Base-by-base conservation (phyloP, 2,888 invertebrate species). In the Bellardia pandia region DNA sequence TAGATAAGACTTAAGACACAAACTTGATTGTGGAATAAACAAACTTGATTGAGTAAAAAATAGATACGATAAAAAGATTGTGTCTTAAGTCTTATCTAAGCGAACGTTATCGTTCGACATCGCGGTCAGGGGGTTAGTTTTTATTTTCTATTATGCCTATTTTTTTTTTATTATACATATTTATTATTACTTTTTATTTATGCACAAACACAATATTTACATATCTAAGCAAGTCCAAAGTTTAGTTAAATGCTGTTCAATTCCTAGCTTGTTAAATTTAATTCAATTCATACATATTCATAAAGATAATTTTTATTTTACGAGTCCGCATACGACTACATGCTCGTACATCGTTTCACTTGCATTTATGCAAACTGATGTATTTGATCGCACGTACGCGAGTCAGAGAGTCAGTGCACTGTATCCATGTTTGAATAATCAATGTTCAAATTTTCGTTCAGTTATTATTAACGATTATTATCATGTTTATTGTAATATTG, bases 381-480 rank as follows among this genome's bases (percentile, higher is more conserved):
- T 37, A 23, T 69, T 45, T 11, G 9, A 40, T 53, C 33, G 30
- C 58, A 64, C 51, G 14, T 66, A 48, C 45, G 66, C n/a, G 2
- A 53, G 2, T 5, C 33, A 30, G 30, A 11, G 7, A 33, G 60
- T 33, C 3, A 56, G 8, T 42, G 33, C 68, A 45, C 33, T 14
- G 13, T 23, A 23, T 68, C 14, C 33, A 60, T n/a, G 42, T n/a
- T 42, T 45, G 14, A 42, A 68, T 56, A 77, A n/a, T 23, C 40
- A 45, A 8, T 74, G 14, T 58, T 58, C 6, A 72, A 71, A 72
- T 80, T 53, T 64, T 53, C 14, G 56, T 60, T 68, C 48, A 81
- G 82, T 86, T 78, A 68, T 78, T 77, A 69, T 84, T 84, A 72
- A 86, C 66, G 72, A 76, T 77, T 86, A 80, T 76, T 76, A 76